These are phyloP conservation scores for Hypsopygia costalis DNA, from an alignment of 2,888 invertebrate genomes.

Conservation along the genomic window DNA sequence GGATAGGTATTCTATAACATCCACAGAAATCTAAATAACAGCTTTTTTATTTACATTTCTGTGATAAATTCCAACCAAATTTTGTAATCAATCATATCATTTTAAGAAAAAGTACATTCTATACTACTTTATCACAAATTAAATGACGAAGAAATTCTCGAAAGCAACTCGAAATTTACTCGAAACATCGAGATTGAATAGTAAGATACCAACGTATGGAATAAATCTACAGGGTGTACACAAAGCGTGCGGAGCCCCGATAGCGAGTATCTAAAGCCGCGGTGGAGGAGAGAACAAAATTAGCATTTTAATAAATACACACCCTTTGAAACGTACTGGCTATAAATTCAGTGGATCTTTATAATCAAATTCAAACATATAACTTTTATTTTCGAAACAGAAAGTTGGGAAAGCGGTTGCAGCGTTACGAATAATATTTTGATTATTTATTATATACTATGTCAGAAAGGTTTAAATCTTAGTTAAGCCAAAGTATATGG, in stretches of 20 bases:
- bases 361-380: slow-evolving; percentile 78
- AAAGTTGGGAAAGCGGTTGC: slow-evolving; percentile 37
- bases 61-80: no score
- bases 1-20: no score
- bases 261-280: slow-evolving; percentile 73
- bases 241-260: slow-evolving; percentile 74
- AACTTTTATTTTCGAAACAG: slow-evolving; percentile 62
- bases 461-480: no score
- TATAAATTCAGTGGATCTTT: slow-evolving; percentile 75
- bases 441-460: slow-evolving; percentile 1
- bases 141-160: slow-evolving; percentile 9
- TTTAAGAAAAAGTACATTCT: no score
- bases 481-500: no score
- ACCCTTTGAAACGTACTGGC: slow-evolving; percentile 75
- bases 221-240: slow-evolving; percentile 75
- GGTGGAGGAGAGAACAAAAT: slow-evolving; percentile 65
- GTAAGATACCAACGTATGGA: slow-evolving; percentile 56
- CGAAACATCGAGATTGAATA: slow-evolving; percentile 35
- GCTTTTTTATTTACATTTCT: no score
- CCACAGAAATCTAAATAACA: no score
- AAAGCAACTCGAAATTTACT: slow-evolving; percentile 10
- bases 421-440: not conserved
- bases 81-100: no score
- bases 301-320: slow-evolving; percentile 81
- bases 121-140: no score